Evolutionary conservation across 2,113 vertebrate species (phyloP).

Genomic region (Cynopterus brachyotis): DNA sequence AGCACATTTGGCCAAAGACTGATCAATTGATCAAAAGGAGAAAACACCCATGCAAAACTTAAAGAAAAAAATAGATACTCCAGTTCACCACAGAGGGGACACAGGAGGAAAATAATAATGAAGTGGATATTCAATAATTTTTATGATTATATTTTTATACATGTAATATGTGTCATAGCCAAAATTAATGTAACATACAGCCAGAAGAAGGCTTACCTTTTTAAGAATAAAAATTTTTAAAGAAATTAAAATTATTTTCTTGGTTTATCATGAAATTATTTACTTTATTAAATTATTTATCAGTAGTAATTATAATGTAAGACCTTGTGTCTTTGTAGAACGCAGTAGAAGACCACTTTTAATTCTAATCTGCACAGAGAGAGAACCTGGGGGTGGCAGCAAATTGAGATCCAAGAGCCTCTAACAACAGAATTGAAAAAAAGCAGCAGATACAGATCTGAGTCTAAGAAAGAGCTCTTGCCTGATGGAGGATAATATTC

Average conservation of each 20-base stretch:
- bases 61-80: not conserved
- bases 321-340: not conserved
- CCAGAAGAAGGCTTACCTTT: not conserved
- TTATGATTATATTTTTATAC: not conserved
- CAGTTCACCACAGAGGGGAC: not conserved
- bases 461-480: not conserved
- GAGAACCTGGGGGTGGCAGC: not conserved
- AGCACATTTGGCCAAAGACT: not conserved
- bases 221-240: not conserved
- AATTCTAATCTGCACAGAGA: not conserved
- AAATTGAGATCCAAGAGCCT: not conserved
- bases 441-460: not conserved
- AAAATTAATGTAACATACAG: not conserved
- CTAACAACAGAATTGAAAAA: not conserved
- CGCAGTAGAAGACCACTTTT: no score
- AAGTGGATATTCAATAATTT: not conserved
- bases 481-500: no score
- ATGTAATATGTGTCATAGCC: not conserved
- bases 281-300: not conserved
- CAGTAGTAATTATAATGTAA: not conserved
- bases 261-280: not conserved
- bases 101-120: not conserved
- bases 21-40: not conserved
- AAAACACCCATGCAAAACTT: not conserved
- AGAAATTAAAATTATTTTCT: not conserved